Evolutionary conservation across 2,797 vertebrate species (phyloP).

Genomic region (Syndactyla subalaris): DNA sequence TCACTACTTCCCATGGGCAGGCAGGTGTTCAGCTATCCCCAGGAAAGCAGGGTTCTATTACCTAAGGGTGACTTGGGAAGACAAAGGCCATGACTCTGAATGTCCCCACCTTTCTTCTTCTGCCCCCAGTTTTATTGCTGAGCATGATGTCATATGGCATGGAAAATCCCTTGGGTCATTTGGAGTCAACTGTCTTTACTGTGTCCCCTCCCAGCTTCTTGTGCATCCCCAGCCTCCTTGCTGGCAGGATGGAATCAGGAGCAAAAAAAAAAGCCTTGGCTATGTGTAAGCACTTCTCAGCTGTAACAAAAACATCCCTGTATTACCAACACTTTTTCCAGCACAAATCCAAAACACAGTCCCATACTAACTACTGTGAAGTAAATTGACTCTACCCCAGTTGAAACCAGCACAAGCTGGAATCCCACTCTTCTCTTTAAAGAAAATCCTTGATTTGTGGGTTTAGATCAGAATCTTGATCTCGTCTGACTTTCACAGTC

Average conservation of each 20-base stretch:
- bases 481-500: background rate
- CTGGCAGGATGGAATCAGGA: background rate
- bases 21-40: background rate
- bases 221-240: background rate
- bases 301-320: background rate
- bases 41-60: background rate
- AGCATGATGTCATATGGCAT: background rate
- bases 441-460: background rate
- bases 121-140: background rate
- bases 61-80: background rate
- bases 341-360: background rate
- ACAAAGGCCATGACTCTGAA: background rate
- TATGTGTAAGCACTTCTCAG: background rate
- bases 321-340: background rate
- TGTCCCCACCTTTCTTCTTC: background rate
- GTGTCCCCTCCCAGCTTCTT: background rate
- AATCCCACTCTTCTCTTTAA: background rate
- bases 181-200: background rate
- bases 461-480: background rate
- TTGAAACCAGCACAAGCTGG: background rate
- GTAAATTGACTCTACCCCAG: background rate
- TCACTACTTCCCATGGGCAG: background rate
- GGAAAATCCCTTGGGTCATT: background rate
- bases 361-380: background rate
- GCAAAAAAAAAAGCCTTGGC: background rate